These are phyloP conservation scores for Hypsibius dujardini DNA, from an alignment of 1,140 invertebrate species.

Conservation along the genomic window DNA sequence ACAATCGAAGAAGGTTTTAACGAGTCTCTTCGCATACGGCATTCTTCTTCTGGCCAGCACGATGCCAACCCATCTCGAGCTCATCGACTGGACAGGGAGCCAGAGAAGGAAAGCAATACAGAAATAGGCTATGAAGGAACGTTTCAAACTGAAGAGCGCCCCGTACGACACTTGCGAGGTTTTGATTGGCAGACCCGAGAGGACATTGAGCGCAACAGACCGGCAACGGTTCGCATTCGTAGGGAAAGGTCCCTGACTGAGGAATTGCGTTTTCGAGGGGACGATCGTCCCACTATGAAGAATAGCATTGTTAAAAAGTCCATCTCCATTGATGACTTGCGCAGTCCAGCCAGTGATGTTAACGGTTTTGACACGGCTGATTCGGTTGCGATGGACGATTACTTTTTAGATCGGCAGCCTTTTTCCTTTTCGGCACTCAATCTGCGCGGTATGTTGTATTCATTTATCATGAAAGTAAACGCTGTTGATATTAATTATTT, in stretches of 20 bases:
- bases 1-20: no score
- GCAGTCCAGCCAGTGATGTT: neutral
- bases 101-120: no score
- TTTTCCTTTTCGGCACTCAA: conserved; percentile 9
- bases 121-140: no score
- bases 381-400: conserved; percentile 6
- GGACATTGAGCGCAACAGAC: neutral
- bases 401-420: neutral
- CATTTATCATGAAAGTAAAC: neutral
- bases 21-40: no score
- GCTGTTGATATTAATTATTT: neutral
- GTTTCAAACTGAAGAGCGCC: no score
- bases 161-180: no score
- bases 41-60: no score
- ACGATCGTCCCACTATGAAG: neutral
- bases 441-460: neutral
- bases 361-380: neutral
- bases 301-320: neutral
- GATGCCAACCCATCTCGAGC: no score
- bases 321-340: neutral
- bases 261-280: neutral
- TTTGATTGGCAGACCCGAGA: neutral
- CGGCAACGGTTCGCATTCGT: neutral
- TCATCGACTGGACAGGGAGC: no score
- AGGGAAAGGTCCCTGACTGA: neutral